Evolutionary conservation across 2,797 vertebrate genomes (phyloP), one percentile per base, ranked within the genome.

Genomic region (Acanthis flammea): DNA sequence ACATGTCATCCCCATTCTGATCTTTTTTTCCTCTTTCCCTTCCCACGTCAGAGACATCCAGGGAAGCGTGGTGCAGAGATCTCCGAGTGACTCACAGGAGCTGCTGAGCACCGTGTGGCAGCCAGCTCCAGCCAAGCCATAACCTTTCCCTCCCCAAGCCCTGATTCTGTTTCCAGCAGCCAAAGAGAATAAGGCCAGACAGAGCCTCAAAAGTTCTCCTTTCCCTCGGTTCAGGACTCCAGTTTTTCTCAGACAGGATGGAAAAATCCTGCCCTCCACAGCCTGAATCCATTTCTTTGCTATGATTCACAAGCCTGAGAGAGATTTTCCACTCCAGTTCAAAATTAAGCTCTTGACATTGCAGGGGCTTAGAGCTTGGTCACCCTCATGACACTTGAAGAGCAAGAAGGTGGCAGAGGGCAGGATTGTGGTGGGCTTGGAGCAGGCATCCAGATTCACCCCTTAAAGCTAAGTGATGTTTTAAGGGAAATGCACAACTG

Each of bases 311-410:
- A 92, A 93, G 90, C 72, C 81, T n/a, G 84, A 97, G 94, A 94
- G 95, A 96, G 96, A 97, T 97, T 97, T 98, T 97, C 97, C 97
- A 97, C 95, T 96, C 96, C 88, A 90, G 67, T 85, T 95, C 95
- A 91, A 95, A 95, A 97, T 97, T 77, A 50, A 91, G 67, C 85
- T 95, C 94, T 97, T 90, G 37, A 83, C 62, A 19, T 53, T 51
- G 47, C n/a, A 62, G n/a, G 67, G 67, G 9, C 58, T 90, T 65
- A 65, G 55, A 85, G 53, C 31, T 13, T 27, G 37, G 48, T 81
- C 42, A 67, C 42, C 53, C 48, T 82, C 45, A 12, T 19, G 47
- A 35, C 82, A 41, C 39, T 63, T 67, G 18, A 31, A 84, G 57
- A 65, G 31, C 39, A 54, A 83, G 62, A 65, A 53, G 62, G 39